Percentiles rank a stretch among this genome's conserved stretches.
Conservation (phyloP, 2,797 vertebrate genomes). For the Myotis vivesi region DNA sequence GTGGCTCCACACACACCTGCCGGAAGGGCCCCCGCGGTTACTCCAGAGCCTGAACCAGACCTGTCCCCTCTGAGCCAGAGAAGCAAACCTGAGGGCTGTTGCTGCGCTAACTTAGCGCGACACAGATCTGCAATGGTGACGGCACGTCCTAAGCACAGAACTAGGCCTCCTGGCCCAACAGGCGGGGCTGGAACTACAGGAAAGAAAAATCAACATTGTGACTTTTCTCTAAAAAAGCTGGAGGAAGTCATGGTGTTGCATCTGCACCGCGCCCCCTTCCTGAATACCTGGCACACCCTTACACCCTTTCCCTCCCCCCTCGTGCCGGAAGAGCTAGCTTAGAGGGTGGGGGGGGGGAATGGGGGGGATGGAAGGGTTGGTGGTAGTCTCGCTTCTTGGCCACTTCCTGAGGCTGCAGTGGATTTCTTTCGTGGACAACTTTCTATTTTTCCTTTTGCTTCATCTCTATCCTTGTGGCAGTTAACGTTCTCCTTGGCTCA, state of each 20-base stretch:
- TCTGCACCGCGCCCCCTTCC: not conserved
- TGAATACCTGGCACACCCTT: too few relatives aligned
- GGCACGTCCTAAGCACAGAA: not conserved
- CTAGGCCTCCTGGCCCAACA: not conserved
- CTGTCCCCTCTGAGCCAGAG: not conserved
- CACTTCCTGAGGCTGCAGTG: not conserved
- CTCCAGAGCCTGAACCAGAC: not conserved
- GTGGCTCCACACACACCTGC: not conserved
- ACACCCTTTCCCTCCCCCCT: too few relatives aligned
- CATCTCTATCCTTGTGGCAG: not conserved
- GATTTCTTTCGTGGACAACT: not conserved
- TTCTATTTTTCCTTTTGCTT: not conserved
- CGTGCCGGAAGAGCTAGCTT: not conserved
- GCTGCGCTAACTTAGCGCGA: not conserved
- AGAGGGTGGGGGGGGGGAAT: not conserved
- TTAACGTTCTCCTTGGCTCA: not conserved
- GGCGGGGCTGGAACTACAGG: not conserved
- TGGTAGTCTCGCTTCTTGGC: not conserved
- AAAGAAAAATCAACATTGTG: not conserved
- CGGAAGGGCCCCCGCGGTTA: not conserved
- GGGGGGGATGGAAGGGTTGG: not conserved
- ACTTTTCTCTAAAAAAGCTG: not conserved
- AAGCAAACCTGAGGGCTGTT: not conserved
- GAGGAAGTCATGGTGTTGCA: not conserved
- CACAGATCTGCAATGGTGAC: not conserved